phyloP scores from a whole-genome alignment of 2,797 vertebrate species.

The Anabacerthia variegaticeps region DNA sequence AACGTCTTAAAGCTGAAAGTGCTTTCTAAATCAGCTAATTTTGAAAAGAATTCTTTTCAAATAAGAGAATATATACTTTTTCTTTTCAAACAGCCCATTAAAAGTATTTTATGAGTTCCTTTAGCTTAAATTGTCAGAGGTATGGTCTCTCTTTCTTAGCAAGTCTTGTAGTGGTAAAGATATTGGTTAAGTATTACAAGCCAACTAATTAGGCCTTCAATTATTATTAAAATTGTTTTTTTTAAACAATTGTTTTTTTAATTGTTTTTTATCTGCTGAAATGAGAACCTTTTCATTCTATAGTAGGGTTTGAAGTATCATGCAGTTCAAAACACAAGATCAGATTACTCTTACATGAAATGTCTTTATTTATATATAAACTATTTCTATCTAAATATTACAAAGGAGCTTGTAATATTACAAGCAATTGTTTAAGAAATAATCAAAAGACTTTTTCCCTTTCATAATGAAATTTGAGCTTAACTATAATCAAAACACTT shows the following conservation, averaged over 20 bases:
- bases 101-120: not conserved
- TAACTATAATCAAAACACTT: not conserved
- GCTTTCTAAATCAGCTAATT: not conserved
- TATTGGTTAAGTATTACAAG: not conserved
- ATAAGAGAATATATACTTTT: not conserved
- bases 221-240: constrained; percentile 16
- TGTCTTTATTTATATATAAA: constrained; percentile 32
- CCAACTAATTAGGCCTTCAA: constrained; percentile 30
- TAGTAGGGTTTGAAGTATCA: not conserved
- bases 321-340: constrained; percentile 25
- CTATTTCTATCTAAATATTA: not conserved
- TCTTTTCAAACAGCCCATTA: not conserved
- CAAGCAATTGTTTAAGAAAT: constrained; percentile 31
- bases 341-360: not conserved
- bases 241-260: not conserved
- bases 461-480: constrained; percentile 10
- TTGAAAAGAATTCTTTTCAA: not conserved
- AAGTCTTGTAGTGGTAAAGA: not conserved
- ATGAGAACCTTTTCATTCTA: constrained; percentile 9
- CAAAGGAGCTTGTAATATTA: not conserved
- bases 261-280: not conserved
- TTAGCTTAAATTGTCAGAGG: not conserved
- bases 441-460: not conserved
- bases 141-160: not conserved
- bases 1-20: not conserved